Percentiles rank a stretch among this genome's conserved stretches.
Evolutionary conservation across 2,113 vertebrate species (phyloP).

Genomic region (Cavia porcellus): DNA sequence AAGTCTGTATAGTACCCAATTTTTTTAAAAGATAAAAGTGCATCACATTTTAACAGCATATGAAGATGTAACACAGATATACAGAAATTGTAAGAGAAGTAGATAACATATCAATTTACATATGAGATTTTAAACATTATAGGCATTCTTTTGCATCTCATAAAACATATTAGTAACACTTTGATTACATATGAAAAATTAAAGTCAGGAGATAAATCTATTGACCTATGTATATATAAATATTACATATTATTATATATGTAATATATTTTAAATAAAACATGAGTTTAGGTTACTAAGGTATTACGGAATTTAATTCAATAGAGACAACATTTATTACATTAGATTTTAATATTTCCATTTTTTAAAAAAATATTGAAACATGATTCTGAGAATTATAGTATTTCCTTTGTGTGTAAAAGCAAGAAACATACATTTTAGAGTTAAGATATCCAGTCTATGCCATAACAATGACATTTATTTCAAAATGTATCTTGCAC

Average conservation of each 20-base stretch:
- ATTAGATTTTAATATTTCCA: not conserved
- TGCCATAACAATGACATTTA: not conserved
- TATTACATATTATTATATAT: not conserved
- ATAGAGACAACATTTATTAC: not conserved
- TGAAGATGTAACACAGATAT: not conserved
- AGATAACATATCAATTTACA: not conserved
- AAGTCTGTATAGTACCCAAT: not conserved
- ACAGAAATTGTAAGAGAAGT: not conserved
- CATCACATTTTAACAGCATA: not conserved
- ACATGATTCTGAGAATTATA: not conserved
- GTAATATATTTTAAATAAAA: not conserved
- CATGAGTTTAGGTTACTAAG: not conserved
- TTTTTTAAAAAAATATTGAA: not conserved
- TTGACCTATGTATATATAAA: not conserved
- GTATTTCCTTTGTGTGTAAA: conserved; percentile 31
- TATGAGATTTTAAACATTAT: conserved; percentile 1
- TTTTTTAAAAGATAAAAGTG: not conserved
- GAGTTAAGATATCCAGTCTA: not conserved
- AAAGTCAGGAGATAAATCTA: not conserved
- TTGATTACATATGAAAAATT: not conserved
- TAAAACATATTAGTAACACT: not conserved
- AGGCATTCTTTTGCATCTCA: not conserved
- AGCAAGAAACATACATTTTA: not conserved
- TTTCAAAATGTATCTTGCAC: not conserved
- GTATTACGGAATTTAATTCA: not conserved